A percentile compares a stretch with the other conserved stretches of the same genome.
These are phyloP conservation scores for Limnephilus auricula DNA, from an alignment of 2,888 invertebrate species.

Conservation along the genomic window DNA sequence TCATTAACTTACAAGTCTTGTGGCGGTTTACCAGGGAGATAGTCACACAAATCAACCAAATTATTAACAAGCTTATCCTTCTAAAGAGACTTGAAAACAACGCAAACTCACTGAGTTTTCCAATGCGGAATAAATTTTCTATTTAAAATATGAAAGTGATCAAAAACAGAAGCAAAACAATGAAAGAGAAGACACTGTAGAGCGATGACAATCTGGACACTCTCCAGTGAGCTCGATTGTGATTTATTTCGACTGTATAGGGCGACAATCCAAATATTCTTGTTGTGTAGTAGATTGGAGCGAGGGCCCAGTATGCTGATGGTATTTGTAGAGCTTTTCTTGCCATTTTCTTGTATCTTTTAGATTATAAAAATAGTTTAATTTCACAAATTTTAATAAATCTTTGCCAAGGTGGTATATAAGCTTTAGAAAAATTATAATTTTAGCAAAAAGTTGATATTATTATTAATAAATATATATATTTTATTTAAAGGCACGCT, in stretches of 20 bases:
- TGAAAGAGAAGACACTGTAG: too few species aligned
- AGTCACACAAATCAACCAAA: neutral
- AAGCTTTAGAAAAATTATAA: too few species aligned
- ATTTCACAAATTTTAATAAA: too few species aligned
- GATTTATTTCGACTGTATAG: neutral
- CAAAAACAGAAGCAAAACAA: too few species aligned
- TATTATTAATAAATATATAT: too few species aligned
- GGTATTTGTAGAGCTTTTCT: neutral
- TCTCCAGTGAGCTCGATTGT: neutral
- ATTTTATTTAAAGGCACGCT: too few species aligned
- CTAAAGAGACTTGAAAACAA: neutral
- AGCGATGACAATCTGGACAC: too few species aligned
- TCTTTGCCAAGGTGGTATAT: too few species aligned
- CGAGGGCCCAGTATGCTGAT: neutral
- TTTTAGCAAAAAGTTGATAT: too few species aligned
- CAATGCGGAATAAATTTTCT: too few species aligned
- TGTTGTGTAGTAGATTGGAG: neutral
- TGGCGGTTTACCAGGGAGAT: neutral
- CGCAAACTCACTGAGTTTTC: neutral
- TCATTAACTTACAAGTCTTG: neutral
- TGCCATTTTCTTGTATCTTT: too few species aligned
- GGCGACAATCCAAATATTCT: slow-evolving; percentile 12
- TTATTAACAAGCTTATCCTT: neutral
- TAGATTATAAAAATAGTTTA: neutral
- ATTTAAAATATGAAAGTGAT: too few species aligned